Conservation (phyloP, 2,888 invertebrate genomes). For the Eilema caniola region DNA sequence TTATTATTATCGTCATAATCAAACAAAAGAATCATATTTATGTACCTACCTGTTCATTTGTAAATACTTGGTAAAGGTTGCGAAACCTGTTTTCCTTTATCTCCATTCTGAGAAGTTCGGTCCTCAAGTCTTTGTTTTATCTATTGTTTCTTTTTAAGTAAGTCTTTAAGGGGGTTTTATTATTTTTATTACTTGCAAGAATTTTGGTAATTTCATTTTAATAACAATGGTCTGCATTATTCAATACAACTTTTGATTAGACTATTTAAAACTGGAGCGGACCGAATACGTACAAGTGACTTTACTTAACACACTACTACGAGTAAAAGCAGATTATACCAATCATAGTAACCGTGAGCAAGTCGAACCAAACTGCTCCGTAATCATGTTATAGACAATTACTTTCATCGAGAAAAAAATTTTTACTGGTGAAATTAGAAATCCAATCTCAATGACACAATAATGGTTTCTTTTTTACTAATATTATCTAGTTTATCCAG, state of each 20-base stretch:
- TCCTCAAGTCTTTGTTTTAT: not conserved
- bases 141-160: not conserved
- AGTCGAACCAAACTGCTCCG: too few relatives aligned
- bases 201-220: not conserved
- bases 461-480: not conserved
- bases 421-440: not conserved
- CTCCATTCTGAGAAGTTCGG: not conserved
- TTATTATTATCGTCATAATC: not conserved
- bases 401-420: not conserved
- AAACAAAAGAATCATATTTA: not conserved
- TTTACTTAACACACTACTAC: not conserved
- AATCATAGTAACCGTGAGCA: not conserved
- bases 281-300: not conserved
- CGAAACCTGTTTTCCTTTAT: not conserved
- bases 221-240: not conserved
- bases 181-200: not conserved
- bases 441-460: not conserved
- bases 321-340: not conserved
- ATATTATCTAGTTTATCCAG: not conserved
- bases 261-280: not conserved
- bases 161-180: not conserved
- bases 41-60: not conserved
- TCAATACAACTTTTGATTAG: not conserved
- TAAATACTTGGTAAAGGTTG: not conserved
- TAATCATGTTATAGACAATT: not conserved